phyloP scores from a whole-genome alignment of 2,888 invertebrate species.

The Celastrina argiolus region DNA sequence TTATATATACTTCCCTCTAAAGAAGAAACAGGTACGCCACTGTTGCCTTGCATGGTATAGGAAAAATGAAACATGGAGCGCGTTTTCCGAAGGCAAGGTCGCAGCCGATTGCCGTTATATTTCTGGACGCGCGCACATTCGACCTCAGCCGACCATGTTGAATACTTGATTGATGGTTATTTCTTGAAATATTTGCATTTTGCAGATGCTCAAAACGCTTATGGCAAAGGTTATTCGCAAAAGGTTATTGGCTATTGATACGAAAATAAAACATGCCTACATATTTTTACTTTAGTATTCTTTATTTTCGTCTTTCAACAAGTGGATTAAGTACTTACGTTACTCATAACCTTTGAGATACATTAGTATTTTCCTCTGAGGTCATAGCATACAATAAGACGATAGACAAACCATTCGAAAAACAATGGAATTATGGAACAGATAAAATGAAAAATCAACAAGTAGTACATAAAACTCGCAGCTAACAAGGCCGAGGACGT shows the following conservation, averaged over 20 bases:
- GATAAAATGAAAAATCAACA: constrained; percentile 19
- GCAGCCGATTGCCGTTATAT: constrained; percentile 68
- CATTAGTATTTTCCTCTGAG: background rate
- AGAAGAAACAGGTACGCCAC: too few species aligned
- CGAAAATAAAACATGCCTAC: background rate
- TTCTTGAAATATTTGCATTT: constrained; percentile 52
- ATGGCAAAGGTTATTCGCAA: constrained; percentile 37
- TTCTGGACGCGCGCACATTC: constrained; percentile 57
- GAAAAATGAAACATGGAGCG: constrained; percentile 63
- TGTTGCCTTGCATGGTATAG: constrained; percentile 28
- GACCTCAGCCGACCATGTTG: constrained; percentile 49
- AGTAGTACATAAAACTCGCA: constrained; percentile 18
- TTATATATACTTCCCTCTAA: too few species aligned
- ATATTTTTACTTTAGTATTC: too few species aligned
- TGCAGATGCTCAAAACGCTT: constrained; percentile 43
- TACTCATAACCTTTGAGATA: background rate
- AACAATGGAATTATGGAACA: constrained; percentile 1
- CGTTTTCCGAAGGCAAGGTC: constrained; percentile 69
- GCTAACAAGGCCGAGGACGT: constrained; percentile 57
- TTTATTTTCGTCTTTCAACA: background rate
- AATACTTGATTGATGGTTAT: constrained; percentile 62
- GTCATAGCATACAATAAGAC: background rate
- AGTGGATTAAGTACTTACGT: background rate
- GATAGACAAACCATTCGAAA: background rate
- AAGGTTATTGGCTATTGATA: constrained; percentile 19